Evolutionary conservation across 2,888 invertebrate species (phyloP).

Genomic region (Nymphalis c-album): DNA sequence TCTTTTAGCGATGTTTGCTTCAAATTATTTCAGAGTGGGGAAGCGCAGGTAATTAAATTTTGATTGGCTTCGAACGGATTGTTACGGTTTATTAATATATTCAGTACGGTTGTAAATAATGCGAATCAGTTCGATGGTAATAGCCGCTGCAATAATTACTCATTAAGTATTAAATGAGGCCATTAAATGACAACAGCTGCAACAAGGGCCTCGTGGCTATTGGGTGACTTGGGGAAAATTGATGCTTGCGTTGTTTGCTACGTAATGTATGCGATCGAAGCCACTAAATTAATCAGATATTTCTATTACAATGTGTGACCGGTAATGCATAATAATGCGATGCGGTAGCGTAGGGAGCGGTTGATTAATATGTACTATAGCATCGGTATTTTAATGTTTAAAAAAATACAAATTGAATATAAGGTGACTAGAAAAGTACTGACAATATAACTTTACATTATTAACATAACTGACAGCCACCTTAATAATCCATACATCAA

Average conservation of each 20-base stretch:
- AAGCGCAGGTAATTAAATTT: conserved; percentile 72
- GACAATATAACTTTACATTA: no score
- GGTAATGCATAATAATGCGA: conserved; percentile 25
- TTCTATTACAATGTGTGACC: conserved; percentile 21
- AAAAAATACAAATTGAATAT: conserved; percentile 7
- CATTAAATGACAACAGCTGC: conserved; percentile 54
- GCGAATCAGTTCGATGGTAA: conserved; percentile 59
- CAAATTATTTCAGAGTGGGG: conserved; percentile 60
- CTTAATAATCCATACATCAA: no score
- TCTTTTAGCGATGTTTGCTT: conserved; percentile 62
- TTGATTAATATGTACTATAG: conserved; percentile 17
- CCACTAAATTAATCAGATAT: conserved; percentile 21
- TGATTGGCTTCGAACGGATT: conserved; percentile 70
- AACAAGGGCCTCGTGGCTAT: conserved; percentile 36
- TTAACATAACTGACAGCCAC: no score
- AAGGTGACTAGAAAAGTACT: neutral
- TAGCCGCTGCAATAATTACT: conserved; percentile 66
- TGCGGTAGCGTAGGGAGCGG: conserved; percentile 4
- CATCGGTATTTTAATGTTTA: conserved; percentile 19
- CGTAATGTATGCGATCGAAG: conserved; percentile 20
- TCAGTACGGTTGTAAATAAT: conserved; percentile 65
- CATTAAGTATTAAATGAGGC: conserved; percentile 67
- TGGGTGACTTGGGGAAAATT: conserved; percentile 31
- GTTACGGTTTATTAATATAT: conserved; percentile 71
- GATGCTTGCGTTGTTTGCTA: conserved; percentile 21